Conservation (phyloP, 2,113 vertebrate species). For the Melanocharis versteri region DNA sequence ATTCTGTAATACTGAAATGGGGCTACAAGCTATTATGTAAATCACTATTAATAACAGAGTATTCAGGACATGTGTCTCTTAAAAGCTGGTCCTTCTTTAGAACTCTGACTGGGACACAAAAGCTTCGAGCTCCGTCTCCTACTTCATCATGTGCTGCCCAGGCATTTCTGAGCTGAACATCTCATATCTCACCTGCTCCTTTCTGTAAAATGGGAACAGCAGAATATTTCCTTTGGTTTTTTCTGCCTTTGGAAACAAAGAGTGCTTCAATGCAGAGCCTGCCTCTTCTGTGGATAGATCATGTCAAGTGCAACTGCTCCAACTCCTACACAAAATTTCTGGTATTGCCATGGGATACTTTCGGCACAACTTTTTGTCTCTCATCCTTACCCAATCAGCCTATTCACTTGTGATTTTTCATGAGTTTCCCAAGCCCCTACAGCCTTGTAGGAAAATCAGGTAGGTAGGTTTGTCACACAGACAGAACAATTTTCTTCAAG, state of each 20-base stretch:
- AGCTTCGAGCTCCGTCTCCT: not conserved
- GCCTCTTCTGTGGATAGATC: not conserved
- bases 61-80: not conserved
- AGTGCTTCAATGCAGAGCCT: not conserved
- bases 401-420: not conserved
- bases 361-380: not conserved
- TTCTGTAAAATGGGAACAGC: not conserved
- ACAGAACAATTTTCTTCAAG: not conserved
- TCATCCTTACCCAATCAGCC: not conserved
- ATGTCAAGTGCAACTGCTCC: not conserved
- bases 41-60: constrained; percentile 20
- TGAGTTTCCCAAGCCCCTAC: not conserved
- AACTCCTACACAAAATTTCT: not conserved
- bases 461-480: not conserved
- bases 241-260: not conserved
- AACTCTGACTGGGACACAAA: not conserved
- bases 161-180: not conserved
- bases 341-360: not conserved
- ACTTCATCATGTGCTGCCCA: not conserved
- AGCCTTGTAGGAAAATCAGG: not conserved
- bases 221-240: not conserved
- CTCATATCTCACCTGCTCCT: not conserved
- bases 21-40: constrained; percentile 5
- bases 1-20: not conserved
- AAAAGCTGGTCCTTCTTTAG: not conserved